These are phyloP conservation scores for Branchipolynoe longqiensis DNA, from an alignment of 2,888 invertebrate species.

Conservation along the genomic window DNA sequence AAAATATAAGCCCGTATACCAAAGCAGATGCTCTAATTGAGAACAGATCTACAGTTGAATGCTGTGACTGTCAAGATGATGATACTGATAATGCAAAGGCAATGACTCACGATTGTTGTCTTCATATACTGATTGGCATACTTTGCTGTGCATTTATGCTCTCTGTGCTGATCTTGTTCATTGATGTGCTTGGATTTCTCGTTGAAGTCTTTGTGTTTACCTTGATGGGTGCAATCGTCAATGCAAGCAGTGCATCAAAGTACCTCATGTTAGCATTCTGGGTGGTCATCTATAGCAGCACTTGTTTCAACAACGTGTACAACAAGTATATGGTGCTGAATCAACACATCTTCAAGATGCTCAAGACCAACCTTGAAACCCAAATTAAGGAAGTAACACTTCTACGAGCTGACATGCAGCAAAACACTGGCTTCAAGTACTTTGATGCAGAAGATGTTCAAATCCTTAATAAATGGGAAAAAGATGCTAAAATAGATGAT, in stretches of 20 bases:
- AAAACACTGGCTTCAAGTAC: conserved; percentile 77
- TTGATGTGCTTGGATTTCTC: conserved; percentile 75
- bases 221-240: conserved; percentile 80
- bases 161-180: conserved; percentile 72
- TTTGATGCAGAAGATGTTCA: conserved; percentile 25
- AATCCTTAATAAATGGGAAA: conserved; percentile 54
- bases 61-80: too few species aligned
- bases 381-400: conserved; percentile 75
- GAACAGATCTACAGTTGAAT: too few species aligned
- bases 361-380: conserved; percentile 74
- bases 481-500: conserved; percentile 47
- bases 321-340: conserved; percentile 77
- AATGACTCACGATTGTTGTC: too few species aligned
- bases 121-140: conserved; percentile 62
- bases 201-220: conserved; percentile 78
- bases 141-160: conserved; percentile 60
- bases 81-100: too few species aligned
- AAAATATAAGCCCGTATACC: conserved; percentile 65
- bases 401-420: conserved; percentile 74
- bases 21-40: conserved; percentile 13
- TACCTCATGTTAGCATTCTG: conserved; percentile 78
- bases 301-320: conserved; percentile 78
- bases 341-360: conserved; percentile 76
- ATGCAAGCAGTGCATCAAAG: conserved; percentile 76
- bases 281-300: conserved; percentile 78